Percentiles rank a stretch among this genome's conserved stretches.
Evolutionary conservation across 2,113 vertebrate genomes (phyloP).

Genomic region (Aspidoscelis tigris): DNA sequence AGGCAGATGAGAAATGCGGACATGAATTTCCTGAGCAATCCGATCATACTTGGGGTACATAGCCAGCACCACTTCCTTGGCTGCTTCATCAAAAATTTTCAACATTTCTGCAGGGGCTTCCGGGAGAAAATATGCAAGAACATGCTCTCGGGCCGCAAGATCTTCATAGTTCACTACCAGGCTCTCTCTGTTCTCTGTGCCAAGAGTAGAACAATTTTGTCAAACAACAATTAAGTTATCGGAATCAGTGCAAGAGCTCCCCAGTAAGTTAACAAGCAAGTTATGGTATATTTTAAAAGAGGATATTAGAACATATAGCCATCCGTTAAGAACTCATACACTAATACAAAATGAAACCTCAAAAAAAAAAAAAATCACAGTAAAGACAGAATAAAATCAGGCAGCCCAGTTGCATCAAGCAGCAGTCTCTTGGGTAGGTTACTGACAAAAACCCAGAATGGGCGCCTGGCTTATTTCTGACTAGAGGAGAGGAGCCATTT

Average conservation of each 20-base stretch:
- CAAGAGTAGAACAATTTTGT: neutral
- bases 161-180: slow-evolving; percentile 96
- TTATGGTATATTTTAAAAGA: no score
- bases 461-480: no score
- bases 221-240: neutral
- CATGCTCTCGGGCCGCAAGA: slow-evolving; percentile 93
- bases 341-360: no score
- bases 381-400: no score
- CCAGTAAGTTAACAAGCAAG: no score
- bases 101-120: slow-evolving; percentile 96
- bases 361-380: no score
- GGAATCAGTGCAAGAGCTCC: neutral
- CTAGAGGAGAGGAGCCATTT: no score
- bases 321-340: no score
- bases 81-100: slow-evolving; percentile 96
- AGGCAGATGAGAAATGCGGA: slow-evolving; percentile 93
- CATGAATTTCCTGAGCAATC: slow-evolving; percentile 92
- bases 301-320: neutral
- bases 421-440: no score
- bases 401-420: no score
- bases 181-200: slow-evolving; percentile 94
- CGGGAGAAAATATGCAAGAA: slow-evolving; percentile 94
- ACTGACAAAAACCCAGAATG: no score
- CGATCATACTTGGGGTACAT: slow-evolving; percentile 98
- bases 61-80: slow-evolving; percentile 93